Conservation (phyloP, 2,888 invertebrate genomes). For the Doris montereyensis region DNA sequence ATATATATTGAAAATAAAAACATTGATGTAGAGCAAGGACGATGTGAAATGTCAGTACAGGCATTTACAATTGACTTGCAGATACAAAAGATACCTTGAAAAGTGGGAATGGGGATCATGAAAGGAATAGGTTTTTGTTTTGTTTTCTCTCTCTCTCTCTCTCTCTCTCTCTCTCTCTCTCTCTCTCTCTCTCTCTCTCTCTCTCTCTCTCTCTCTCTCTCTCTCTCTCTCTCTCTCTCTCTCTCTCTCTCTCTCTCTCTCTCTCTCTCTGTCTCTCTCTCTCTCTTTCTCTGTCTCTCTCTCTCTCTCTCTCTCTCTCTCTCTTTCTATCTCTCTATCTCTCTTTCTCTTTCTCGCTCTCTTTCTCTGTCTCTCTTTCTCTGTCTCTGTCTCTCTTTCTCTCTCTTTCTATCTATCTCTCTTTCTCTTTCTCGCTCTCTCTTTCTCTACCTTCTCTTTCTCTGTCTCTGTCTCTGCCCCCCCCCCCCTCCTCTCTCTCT, state of each 20-base stretch:
- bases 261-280: constrained; percentile 9
- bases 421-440: background rate
- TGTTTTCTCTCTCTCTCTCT: constrained; percentile 15
- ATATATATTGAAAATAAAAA: too few relatives aligned
- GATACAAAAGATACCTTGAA: too few relatives aligned
- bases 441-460: background rate
- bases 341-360: background rate
- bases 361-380: background rate
- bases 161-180: constrained; percentile 31
- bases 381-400: background rate
- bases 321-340: background rate
- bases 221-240: constrained; percentile 29
- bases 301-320: background rate
- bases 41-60: too few relatives aligned
- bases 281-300: background rate
- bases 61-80: too few relatives aligned
- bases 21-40: too few relatives aligned
- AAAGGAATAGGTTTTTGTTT: background rate
- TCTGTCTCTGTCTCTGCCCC: background rate
- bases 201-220: constrained; percentile 34
- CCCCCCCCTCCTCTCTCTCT: background rate
- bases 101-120: background rate
- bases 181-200: constrained; percentile 29
- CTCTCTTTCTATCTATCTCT: background rate
- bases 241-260: constrained; percentile 38